phyloP scores from a whole-genome alignment of 2,113 vertebrate genomes.

The Proteles cristata region DNA sequence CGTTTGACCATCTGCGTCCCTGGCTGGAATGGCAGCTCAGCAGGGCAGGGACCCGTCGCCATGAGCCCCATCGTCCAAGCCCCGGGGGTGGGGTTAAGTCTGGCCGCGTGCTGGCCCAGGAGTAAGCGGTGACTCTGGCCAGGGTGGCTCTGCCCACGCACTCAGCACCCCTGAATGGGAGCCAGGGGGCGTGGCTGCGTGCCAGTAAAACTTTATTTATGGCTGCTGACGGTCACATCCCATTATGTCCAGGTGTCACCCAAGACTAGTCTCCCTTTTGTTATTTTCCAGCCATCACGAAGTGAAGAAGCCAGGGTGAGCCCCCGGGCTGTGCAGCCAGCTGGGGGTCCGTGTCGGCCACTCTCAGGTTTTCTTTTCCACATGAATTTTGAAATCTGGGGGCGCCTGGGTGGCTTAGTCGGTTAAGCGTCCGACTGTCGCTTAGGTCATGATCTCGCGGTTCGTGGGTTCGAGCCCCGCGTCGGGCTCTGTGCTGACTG shows the following conservation, averaged over 20 bases:
- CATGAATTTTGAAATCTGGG: background rate
- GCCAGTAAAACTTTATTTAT: too few species aligned
- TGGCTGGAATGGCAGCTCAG: rapidly evolving
- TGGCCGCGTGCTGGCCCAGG: too few species aligned
- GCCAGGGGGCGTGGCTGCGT: rapidly evolving
- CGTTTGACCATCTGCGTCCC: background rate
- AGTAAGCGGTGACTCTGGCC: too few species aligned
- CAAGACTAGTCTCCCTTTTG: background rate
- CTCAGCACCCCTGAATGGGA: rapidly evolving
- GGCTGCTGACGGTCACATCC: background rate
- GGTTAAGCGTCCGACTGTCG: too few species aligned
- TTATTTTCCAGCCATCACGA: background rate
- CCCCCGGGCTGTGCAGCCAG: background rate
- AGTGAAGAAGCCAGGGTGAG: rapidly evolving
- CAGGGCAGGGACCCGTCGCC: rapidly evolving
- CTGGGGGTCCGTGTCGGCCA: rapidly evolving
- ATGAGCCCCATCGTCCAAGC: background rate
- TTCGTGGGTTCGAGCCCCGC: too few species aligned
- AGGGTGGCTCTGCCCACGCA: background rate
- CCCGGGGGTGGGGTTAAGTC: background rate
- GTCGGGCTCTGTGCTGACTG: too few species aligned
- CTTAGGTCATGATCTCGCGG: too few species aligned
- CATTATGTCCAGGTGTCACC: background rate
- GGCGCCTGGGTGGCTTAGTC: too few species aligned
- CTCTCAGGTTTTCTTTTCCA: background rate